Conservation (phyloP, 1,140 invertebrate genomes). For the Pogonognathellus flavescens region DNA sequence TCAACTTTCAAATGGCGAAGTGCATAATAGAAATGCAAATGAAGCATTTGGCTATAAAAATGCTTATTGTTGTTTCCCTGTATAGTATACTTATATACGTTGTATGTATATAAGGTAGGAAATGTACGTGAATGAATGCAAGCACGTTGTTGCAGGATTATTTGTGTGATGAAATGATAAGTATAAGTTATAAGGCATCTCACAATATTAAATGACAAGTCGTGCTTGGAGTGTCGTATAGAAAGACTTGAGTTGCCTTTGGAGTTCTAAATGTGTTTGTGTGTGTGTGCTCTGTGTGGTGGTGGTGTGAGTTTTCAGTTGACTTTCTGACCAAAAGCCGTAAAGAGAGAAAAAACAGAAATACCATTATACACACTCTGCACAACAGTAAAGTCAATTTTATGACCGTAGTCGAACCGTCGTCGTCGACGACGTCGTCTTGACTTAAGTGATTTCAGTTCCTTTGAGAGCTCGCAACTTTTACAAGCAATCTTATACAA, state of each 20-base stretch:
- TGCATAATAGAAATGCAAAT: no score
- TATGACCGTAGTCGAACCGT: background rate
- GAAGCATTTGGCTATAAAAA: no score
- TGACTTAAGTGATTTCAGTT: background rate
- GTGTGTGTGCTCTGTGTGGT: background rate
- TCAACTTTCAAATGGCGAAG: no score
- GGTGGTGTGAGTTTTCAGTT: slow-evolving; percentile 37
- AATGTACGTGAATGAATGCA: no score
- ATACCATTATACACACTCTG: background rate
- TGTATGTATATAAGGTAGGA: background rate
- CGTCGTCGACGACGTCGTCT: background rate
- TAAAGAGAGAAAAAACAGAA: background rate
- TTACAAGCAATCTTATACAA: no score
- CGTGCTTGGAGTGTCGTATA: no score
- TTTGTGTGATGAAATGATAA: no score
- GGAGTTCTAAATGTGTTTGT: background rate
- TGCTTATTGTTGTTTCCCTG: background rate
- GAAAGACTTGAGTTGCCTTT: no score
- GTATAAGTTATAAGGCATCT: no score
- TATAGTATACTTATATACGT: background rate
- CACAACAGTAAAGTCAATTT: slow-evolving; percentile 19
- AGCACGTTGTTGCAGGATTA: no score
- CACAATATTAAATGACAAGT: no score
- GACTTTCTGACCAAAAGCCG: slow-evolving; percentile 38
- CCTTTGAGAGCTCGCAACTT: no score